phyloP scores from a whole-genome alignment of 2,888 invertebrate genomes.

The Autographa pulchrina region DNA sequence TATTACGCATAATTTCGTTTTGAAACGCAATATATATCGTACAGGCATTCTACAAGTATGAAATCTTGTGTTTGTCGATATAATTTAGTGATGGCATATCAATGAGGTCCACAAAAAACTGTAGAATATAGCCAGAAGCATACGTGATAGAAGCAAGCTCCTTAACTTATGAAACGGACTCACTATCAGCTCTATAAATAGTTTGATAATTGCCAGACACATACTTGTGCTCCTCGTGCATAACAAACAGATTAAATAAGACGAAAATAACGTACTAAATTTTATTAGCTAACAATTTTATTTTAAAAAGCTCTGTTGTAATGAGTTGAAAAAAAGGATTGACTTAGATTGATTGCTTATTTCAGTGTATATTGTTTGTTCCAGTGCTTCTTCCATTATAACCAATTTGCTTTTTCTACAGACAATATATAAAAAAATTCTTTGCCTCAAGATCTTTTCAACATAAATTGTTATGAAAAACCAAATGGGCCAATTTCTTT shows the following conservation, averaged over 20 bases:
- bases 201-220: constrained; percentile 7
- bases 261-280: not conserved
- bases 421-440: not conserved
- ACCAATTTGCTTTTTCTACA: too few species aligned
- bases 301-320: not conserved
- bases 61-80: too few species aligned
- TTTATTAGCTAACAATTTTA: not conserved
- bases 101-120: too few species aligned
- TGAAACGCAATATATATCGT: too few species aligned
- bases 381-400: too few species aligned
- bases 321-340: not conserved
- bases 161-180: not conserved
- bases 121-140: too few species aligned
- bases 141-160: not conserved
- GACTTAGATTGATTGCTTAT: too few species aligned
- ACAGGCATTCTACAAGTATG: too few species aligned
- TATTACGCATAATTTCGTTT: not conserved
- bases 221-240: not conserved
- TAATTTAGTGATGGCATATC: too few species aligned
- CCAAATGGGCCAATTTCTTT: not conserved
- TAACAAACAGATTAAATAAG: not conserved
- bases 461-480: not conserved
- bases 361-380: too few species aligned
- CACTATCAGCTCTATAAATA: constrained; percentile 1
- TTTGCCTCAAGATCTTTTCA: not conserved